A percentile compares a stretch with the other conserved stretches of the same genome.
These are phyloP conservation scores for Drosophila pallidifrons DNA, from an alignment of 1,140 invertebrate species.

Conservation along the genomic window DNA sequence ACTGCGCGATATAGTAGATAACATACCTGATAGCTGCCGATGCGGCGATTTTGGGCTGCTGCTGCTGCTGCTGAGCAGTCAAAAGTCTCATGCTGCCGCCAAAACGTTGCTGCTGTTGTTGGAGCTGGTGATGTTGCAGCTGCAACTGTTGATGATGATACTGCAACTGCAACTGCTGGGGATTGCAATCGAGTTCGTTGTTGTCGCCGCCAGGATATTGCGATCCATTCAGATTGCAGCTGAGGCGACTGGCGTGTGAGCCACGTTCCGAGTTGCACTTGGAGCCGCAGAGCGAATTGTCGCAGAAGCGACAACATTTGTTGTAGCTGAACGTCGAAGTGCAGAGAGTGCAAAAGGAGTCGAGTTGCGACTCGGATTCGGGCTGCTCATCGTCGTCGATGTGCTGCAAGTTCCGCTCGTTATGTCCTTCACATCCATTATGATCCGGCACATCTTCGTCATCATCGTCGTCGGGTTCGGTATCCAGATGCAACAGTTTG, in stretches of 20 bases:
- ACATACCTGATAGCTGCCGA: constrained; percentile 58
- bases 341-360: constrained; percentile 83
- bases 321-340: constrained; percentile 84
- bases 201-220: constrained; percentile 32
- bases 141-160: constrained; percentile 19
- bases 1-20: not conserved
- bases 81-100: constrained; percentile 51
- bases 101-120: constrained; percentile 49
- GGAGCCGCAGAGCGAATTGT: constrained; percentile 77
- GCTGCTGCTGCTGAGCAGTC: constrained; percentile 39
- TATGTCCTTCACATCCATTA: no score
- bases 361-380: constrained; percentile 67
- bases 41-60: constrained; percentile 33
- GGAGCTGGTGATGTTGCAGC: constrained; percentile 20
- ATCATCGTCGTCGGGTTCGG: constrained; percentile 22
- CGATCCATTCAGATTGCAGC: constrained; percentile 39
- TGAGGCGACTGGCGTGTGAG: constrained; percentile 65
- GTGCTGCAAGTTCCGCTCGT: no score
- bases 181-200: constrained; percentile 20
- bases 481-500: constrained; percentile 23
- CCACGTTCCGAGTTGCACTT: constrained; percentile 79
- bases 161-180: constrained; percentile 9
- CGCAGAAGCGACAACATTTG: constrained; percentile 79
- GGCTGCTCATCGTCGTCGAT: constrained; percentile 40
- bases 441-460: constrained; percentile 9